Percentiles rank a stretch among this genome's conserved stretches.
Evolutionary conservation across 2,797 vertebrate species (phyloP).

Genomic region (Cynopterus sphinx): DNA sequence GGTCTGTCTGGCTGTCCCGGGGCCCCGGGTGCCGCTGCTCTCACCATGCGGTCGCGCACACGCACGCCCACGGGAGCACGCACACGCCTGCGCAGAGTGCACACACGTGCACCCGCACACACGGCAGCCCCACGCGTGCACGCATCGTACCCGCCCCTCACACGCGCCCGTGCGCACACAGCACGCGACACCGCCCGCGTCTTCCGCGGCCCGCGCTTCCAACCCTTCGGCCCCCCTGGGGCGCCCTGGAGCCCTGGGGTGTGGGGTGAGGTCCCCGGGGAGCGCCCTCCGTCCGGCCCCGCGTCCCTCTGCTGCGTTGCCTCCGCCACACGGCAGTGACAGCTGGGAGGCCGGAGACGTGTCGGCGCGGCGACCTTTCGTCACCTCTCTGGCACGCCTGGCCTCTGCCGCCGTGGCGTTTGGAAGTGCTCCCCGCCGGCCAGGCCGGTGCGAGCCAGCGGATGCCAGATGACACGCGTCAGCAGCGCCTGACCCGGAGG

Average conservation of each 20-base stretch:
- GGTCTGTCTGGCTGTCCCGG: too few relatives aligned
- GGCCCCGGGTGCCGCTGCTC: too few relatives aligned
- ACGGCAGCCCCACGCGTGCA: too few relatives aligned
- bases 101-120: too few relatives aligned
- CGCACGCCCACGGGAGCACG: too few relatives aligned
- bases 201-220: too few relatives aligned
- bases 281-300: not conserved
- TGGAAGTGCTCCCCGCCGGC: not conserved
- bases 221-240: too few relatives aligned
- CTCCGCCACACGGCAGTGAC: not conserved
- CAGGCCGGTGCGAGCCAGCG: not conserved
- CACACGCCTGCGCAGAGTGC: too few relatives aligned
- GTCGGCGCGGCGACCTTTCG: not conserved
- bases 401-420: slow-evolving; percentile 60
- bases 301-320: not conserved
- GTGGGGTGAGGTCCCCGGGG: accelerated
- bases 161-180: accelerated
- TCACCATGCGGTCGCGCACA: too few relatives aligned
- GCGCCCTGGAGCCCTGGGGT: not conserved
- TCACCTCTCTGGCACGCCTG: slow-evolving; percentile 39
- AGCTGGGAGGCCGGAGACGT: slow-evolving; percentile 41
- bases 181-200: too few relatives aligned
- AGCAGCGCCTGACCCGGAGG: not conserved
- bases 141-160: too few relatives aligned
- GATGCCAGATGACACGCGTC: slow-evolving; percentile 59